Percentiles rank a stretch among this genome's conserved stretches.
Evolutionary conservation across 2,797 vertebrate species (phyloP).

Genomic region (Cyprinella venusta): DNA sequence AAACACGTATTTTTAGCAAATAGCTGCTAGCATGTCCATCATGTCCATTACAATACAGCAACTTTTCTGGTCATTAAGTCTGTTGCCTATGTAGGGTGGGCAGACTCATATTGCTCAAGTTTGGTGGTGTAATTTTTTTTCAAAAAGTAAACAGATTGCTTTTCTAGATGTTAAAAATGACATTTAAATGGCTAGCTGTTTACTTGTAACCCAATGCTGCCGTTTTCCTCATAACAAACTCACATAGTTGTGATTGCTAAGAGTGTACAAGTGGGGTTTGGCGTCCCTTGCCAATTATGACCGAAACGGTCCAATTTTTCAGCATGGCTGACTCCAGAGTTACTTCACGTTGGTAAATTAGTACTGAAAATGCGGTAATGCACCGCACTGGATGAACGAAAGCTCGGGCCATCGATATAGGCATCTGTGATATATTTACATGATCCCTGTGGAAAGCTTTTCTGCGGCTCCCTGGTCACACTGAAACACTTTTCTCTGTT

Average conservation of each 20-base stretch:
- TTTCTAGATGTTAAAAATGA: slow-evolving; percentile 46
- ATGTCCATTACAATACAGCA: not conserved
- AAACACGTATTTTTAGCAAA: slow-evolving; percentile 17
- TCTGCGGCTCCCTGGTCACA: slow-evolving; percentile 5
- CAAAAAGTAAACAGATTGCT: slow-evolving; percentile 54
- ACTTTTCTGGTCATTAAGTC: not conserved
- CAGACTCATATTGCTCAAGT: not conserved
- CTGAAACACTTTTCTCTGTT: slow-evolving; percentile 19
- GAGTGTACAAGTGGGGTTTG: slow-evolving; percentile 24
- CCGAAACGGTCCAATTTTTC: not conserved
- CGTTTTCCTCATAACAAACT: slow-evolving; percentile 18
- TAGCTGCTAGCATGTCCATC: slow-evolving; percentile 18
- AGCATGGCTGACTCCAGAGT: not conserved
- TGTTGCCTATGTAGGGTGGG: not conserved
- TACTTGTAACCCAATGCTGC: slow-evolving; percentile 25
- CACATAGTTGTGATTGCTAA: slow-evolving; percentile 30
- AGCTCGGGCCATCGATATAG: not conserved
- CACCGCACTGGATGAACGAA: not conserved
- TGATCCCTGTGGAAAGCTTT: slow-evolving; percentile 23
- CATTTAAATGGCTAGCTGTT: slow-evolving; percentile 47
- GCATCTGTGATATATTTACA: not conserved
- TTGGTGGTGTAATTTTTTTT: slow-evolving; percentile 36
- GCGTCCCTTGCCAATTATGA: slow-evolving; percentile 33
- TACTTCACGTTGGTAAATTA: slow-evolving; percentile 18
- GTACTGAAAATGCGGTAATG: not conserved